Evolutionary conservation across 2,888 invertebrate genomes (phyloP).

Genomic region (Notocelia uddmanniana): DNA sequence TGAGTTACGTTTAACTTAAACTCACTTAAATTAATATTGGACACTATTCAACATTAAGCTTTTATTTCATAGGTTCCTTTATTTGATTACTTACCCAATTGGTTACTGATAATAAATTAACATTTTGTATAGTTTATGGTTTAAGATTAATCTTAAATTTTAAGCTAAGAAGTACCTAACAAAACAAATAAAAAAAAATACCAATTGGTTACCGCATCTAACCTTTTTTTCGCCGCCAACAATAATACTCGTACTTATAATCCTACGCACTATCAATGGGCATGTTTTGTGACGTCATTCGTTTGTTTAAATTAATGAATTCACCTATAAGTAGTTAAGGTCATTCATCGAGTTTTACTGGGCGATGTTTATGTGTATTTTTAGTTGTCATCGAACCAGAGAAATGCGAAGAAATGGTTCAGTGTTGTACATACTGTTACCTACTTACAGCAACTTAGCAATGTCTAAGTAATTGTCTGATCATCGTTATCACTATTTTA

Average conservation of each 20-base stretch:
- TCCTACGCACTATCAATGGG: slow-evolving; percentile 34
- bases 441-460: too few relatives aligned
- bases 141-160: not conserved
- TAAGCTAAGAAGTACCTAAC: not conserved
- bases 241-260: slow-evolving; percentile 33
- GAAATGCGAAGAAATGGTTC: not conserved
- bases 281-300: slow-evolving; percentile 34
- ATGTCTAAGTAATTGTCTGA: too few relatives aligned
- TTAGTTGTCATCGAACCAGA: slow-evolving; percentile 11
- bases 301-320: slow-evolving; percentile 38
- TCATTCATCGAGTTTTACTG: slow-evolving; percentile 19
- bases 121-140: not conserved
- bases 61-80: too few relatives aligned
- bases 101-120: not conserved
- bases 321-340: slow-evolving; percentile 32
- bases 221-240: not conserved
- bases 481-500: too few relatives aligned
- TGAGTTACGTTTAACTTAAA: not conserved
- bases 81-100: not conserved
- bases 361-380: slow-evolving; percentile 34
- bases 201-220: not conserved
- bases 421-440: not conserved
- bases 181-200: not conserved
- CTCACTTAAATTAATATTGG: not conserved
- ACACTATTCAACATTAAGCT: not conserved